A percentile compares a stretch with the other conserved stretches of the same genome.
Conservation (phyloP, 1,140 invertebrate species). For the Stenopsyche tienmushanensis region DNA sequence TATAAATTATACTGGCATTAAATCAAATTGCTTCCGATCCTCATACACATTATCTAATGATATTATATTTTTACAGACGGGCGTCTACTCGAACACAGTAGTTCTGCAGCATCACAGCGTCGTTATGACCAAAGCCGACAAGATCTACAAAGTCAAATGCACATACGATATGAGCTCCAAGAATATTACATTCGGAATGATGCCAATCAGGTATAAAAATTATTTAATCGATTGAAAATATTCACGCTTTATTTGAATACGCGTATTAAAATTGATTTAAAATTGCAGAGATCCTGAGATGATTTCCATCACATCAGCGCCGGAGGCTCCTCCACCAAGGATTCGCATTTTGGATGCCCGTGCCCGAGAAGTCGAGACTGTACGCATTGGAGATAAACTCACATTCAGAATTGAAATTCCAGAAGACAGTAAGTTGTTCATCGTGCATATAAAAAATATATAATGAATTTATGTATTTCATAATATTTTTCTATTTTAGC, state of each 20-base stretch:
- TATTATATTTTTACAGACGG: conserved; percentile 70
- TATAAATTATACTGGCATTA: too few species aligned
- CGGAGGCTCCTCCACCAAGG: conserved; percentile 90
- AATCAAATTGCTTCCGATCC: too few species aligned
- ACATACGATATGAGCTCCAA: conserved; percentile 96
- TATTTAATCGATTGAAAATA: conserved; percentile 5
- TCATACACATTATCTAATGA: too few species aligned
- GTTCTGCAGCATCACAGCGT: conserved; percentile 94
- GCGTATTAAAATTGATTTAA: background rate
- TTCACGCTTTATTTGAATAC: background rate
- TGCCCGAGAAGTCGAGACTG: conserved; percentile 87
- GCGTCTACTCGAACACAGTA: conserved; percentile 92
- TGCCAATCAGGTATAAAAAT: conserved; percentile 77
- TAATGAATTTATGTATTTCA: background rate
- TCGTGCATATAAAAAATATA: background rate
- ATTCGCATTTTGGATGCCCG: conserved; percentile 86
- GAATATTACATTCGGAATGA: conserved; percentile 96
- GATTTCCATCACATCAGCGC: conserved; percentile 92
- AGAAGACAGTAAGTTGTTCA: conserved; percentile 79
- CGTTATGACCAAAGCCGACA: conserved; percentile 95
- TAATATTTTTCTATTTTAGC: conserved; percentile 66
- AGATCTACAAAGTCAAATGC: conserved; percentile 95
- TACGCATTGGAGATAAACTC: conserved; percentile 90
- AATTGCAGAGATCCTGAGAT: conserved; percentile 85
- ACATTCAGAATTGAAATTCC: conserved; percentile 96